These are phyloP conservation scores for Spongilla lacustris DNA, from an alignment of 37 sponge, comb jelly and placozoan genomes.

Conservation along the genomic window DNA sequence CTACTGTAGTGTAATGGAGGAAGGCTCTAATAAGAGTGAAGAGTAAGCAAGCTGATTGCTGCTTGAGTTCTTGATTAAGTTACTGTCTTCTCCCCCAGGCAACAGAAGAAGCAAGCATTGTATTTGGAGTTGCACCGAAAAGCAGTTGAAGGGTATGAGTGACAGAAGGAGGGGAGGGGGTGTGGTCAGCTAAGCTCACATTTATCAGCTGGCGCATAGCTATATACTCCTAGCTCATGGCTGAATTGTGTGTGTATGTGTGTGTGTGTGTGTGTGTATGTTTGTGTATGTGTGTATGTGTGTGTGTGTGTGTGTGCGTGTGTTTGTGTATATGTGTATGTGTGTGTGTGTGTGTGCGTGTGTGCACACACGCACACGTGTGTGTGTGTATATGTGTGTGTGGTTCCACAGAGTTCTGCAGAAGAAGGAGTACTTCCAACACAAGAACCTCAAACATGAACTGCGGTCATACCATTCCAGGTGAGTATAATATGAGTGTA, in stretches of 20 bases:
- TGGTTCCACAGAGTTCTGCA: conserved; percentile 23
- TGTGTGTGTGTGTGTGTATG: conserved; percentile 1
- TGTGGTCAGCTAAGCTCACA: background rate
- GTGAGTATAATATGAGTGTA: background rate
- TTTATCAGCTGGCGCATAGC: background rate
- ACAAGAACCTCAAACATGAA: conserved; percentile 30
- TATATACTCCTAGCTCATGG: too few relatives aligned
- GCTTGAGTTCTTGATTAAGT: background rate
- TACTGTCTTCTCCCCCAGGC: background rate
- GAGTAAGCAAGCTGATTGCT: background rate
- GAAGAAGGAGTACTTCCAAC: conserved; percentile 44
- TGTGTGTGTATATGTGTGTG: conserved; percentile 4
- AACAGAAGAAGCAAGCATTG: background rate
- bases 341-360: conserved; percentile 18
- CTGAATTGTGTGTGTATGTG: background rate
- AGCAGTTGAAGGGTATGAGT: background rate
- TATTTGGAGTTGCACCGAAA: conserved; percentile 7
- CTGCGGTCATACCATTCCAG: background rate
- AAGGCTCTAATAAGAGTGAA: background rate
- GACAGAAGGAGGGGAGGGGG: background rate
- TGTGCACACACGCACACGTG: conserved; percentile 6
- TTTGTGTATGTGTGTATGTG: background rate
- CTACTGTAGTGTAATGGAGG: background rate
- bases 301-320: conserved; percentile 11
- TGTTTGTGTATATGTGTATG: background rate